These are phyloP conservation scores for Threskiornis aethiopicus DNA, from an alignment of 2,797 vertebrate species.

Conservation along the genomic window DNA sequence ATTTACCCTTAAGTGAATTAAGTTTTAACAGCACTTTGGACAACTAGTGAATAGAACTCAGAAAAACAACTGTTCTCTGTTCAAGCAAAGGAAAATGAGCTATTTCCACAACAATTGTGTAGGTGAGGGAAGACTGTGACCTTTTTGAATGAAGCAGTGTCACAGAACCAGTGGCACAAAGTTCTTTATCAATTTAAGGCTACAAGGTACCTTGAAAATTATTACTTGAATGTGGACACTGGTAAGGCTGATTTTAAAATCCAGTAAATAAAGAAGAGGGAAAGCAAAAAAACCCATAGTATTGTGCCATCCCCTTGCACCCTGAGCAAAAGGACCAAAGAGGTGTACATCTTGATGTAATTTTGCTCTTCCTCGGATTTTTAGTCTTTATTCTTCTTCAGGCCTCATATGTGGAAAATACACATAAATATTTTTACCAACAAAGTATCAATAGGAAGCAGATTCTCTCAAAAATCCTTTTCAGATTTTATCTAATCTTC, in stretches of 20 bases:
- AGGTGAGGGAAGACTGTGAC: neutral
- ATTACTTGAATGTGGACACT: neutral
- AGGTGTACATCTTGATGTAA: neutral
- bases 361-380: neutral
- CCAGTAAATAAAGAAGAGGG: neutral
- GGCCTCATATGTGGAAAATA: neutral
- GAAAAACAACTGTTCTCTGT: neutral
- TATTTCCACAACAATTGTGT: neutral
- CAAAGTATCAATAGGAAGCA: neutral
- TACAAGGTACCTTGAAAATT: neutral
- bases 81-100: neutral
- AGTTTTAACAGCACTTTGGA: neutral
- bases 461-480: neutral
- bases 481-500: neutral
- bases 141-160: neutral
- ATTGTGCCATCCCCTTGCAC: neutral
- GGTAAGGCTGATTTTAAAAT: neutral
- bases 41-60: neutral
- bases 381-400: neutral
- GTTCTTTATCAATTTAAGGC: neutral
- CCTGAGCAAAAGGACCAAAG: neutral
- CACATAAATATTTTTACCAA: neutral
- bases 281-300: neutral
- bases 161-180: neutral
- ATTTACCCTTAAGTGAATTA: neutral